Base-by-base conservation (phyloP, 2,888 invertebrate genomes). In the Anodontia alba region DNA sequence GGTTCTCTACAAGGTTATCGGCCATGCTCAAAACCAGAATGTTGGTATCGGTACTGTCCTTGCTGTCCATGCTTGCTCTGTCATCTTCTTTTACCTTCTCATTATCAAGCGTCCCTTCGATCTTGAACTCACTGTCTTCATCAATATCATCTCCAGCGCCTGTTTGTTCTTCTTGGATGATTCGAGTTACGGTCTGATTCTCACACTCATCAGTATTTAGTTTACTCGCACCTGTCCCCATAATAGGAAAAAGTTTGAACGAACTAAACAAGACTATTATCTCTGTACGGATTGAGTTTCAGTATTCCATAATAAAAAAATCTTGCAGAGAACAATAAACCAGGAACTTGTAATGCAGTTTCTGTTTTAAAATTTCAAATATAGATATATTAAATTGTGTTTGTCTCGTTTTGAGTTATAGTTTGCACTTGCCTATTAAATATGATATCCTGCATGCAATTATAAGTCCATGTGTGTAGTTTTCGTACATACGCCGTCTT, bases 31-130 rank as follows among this genome's bases (percentile, higher is more conserved):
- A 33, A 57, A 70, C 70, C 10, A 77, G 54, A 20, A 71, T 71
- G 29, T 54, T 3, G n/a, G 78, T 80, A 29, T 83, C 83, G 33
- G 73, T 71, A 70, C 80, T 80, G 43, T 83, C 69, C 0, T 62
- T 73, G 10, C 80, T 80, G 42, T 76, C 33, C 23, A 73, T 46
- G 23, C 78, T 83, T 10, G 12, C 17, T 69, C 38, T 73, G 36
- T 83, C 80, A 12, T 42, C 38, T 42, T 73, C 79, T 23, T 73
- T 26, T 43, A 33, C 46, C 36, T 49, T 33, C 23, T 26, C 8
- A 23, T 29, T 26, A 3, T 26, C 29, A 26, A 12, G 26, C 8
- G 10, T n/a, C 26, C 26, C 29, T 23, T 3, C 26, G 54, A 29
- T 26, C 54, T 54, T 54, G 54, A 54, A 10, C 15, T 54, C 29